Percentiles rank a stretch among this genome's conserved stretches.
Conservation (phyloP, 2,888 invertebrate species). For the Macrosiphum euphorbiae region DNA sequence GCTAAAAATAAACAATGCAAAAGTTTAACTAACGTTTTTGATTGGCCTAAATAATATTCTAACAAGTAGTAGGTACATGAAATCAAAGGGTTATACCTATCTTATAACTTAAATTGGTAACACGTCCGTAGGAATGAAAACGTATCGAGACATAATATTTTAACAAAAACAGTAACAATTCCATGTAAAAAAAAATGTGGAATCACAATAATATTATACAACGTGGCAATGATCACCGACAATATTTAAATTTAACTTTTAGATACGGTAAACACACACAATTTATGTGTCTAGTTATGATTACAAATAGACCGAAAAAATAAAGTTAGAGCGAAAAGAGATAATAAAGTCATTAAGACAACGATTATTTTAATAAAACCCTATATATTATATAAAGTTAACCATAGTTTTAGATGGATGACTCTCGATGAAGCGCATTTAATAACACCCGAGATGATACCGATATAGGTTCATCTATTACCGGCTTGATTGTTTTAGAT, state of each 20-base stretch:
- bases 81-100: not conserved
- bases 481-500: slow-evolving; percentile 11
- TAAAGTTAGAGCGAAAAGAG: slow-evolving; percentile 22
- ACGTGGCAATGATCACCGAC: not conserved
- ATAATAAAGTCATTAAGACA: slow-evolving; percentile 26
- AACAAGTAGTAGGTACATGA: not conserved
- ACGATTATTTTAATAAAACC: slow-evolving; percentile 8
- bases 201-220: not conserved
- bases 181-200: not conserved
- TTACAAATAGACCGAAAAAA: not conserved
- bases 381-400: not conserved
- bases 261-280: slow-evolving; percentile 26
- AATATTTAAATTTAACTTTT: slow-evolving; percentile 4
- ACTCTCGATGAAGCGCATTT: slow-evolving; percentile 37
- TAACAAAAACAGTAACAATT: not conserved
- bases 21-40: slow-evolving; percentile 11
- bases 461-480: not conserved
- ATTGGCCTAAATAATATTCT: not conserved
- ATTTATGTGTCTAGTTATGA: slow-evolving; percentile 5
- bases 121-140: slow-evolving; percentile 23
- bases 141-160: not conserved
- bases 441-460: not conserved
- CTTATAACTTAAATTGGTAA: slow-evolving; percentile 19
- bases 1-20: slow-evolving; percentile 19
- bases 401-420: slow-evolving; percentile 34